Evolutionary conservation across 2,113 vertebrate genomes (phyloP), one percentile per base, ranked within the genome.

Genomic region (Paradoxurus hermaphroditus): DNA sequence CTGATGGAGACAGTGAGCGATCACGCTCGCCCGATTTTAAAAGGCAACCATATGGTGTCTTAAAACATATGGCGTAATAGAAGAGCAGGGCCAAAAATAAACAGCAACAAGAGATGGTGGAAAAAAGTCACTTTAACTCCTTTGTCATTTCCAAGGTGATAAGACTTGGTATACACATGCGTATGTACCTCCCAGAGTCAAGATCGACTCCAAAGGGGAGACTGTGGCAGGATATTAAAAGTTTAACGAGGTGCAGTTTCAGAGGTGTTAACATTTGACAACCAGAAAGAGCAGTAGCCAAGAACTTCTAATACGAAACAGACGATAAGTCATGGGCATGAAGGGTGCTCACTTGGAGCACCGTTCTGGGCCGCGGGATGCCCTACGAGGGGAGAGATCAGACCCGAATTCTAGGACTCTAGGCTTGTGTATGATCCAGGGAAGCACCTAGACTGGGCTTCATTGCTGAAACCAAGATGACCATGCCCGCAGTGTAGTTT

Each of bases 241-340:
- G 53, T 97, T 97, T 97, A 95, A 95, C 11, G 88, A 97, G 96
- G 94, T 93, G 73, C 77, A 23, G 29, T 96, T 96, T 91, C 77
- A 89, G 95, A 96, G 88, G 94, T 94, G 97, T 92, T 96, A 98
- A 97, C 97, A 86, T 92, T 95, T 87, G 88, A 88, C 95, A 96
- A 53, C 82, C 85, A 97, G 96, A 97, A 97, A 86, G 31, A 83
- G 92, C 91, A 77, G 91, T 70, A 96, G 94, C 79, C 36, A 51
- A 85, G 95, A 78, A 46, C 16, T 34, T 94, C 51, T 97, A 86
- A 97, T 95, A 49, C 39, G 81, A 97, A 97, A 75, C 96, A 97
- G 95, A 86, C 2, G 53, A 68, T 46, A 41, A 90, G 31, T 3
- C 15, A 70, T 0, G 62, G 86, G 41, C 53, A 21, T 16, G 18